A percentile compares a stretch with the other conserved stretches of the same genome.
These are phyloP conservation scores for Podabrus alpinus DNA, from an alignment of 2,888 invertebrate species.

Conservation along the genomic window DNA sequence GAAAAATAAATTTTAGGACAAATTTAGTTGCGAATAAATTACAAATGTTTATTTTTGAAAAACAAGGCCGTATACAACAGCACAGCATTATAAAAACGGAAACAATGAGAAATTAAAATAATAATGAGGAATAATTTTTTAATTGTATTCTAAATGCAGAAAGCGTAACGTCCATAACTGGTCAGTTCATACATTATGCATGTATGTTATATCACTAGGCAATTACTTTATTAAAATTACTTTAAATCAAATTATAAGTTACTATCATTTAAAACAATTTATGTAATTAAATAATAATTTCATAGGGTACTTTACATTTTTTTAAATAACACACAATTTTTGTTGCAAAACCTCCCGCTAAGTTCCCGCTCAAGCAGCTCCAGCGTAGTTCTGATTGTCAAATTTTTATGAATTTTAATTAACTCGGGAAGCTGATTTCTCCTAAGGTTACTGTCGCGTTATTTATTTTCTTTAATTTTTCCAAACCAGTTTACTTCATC, in stretches of 20 bases:
- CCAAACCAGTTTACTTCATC: background rate
- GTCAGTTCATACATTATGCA: conserved; percentile 28
- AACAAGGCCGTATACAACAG: conserved; percentile 20
- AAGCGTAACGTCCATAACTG: conserved; percentile 40
- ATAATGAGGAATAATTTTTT: conserved; percentile 51
- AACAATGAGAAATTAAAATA: conserved; percentile 42
- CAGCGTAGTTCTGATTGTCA: too few species aligned
- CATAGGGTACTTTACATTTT: background rate
- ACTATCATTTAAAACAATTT: conserved; percentile 2
- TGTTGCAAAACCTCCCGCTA: background rate
- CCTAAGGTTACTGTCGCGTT: background rate
- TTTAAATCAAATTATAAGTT: conserved; percentile 8
- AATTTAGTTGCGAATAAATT: background rate
- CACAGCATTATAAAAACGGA: conserved; percentile 44
- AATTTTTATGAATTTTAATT: background rate
- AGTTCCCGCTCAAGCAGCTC: background rate
- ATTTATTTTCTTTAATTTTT: background rate
- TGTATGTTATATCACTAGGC: conserved; percentile 23
- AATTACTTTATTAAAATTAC: conserved; percentile 20
- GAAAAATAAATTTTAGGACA: background rate
- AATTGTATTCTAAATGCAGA: conserved; percentile 44
- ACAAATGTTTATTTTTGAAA: conserved; percentile 9
- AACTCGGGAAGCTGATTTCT: background rate
- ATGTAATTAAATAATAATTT: background rate
- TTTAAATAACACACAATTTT: background rate